Percentiles rank a stretch among this genome's conserved stretches.
phyloP scores from a whole-genome alignment of 1,140 invertebrate genomes.

The Drosophila fuyamai region DNA sequence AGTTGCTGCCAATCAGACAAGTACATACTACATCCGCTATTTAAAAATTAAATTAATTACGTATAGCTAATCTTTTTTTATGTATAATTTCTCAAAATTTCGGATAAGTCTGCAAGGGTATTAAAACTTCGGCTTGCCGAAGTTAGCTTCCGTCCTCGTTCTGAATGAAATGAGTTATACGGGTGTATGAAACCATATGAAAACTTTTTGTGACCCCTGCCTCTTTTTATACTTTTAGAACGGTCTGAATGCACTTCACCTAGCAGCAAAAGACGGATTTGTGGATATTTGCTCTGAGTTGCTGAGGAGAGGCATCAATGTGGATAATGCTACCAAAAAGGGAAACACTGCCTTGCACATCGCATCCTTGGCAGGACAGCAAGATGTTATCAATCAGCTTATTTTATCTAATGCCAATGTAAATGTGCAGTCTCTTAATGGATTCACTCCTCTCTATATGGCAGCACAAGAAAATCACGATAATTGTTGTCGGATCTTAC shows the following conservation, averaged over 20 bases:
- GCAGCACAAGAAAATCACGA: conserved; percentile 99
- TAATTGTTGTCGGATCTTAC: conserved; percentile 95
- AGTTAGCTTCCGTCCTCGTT: no score
- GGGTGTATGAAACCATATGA: no score
- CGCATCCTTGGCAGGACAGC: conserved; percentile 98
- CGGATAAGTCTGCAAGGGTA: no score
- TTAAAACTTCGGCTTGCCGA: no score
- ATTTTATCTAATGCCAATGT: conserved; percentile 96
- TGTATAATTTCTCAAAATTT: no score
- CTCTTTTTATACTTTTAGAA: conserved; percentile 88
- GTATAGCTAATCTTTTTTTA: no score
- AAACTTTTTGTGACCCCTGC: not conserved
- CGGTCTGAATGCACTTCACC: conserved; percentile 98
- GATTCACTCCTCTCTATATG: conserved; percentile 99
- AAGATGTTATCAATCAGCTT: conserved; percentile 96
- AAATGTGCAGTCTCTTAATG: conserved; percentile 98
- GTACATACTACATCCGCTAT: no score
- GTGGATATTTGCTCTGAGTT: conserved; percentile 97
- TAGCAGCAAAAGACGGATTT: conserved; percentile 99
- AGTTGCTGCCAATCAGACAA: no score
- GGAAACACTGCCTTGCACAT: conserved; percentile 99
- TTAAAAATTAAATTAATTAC: no score
- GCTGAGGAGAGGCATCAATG: conserved; percentile 94
- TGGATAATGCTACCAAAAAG: conserved; percentile 99
- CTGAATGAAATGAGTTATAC: no score